A percentile compares a stretch with the other conserved stretches of the same genome.
Conservation (phyloP, 2,888 invertebrate genomes). For the Lepetodrilus schrolli region DNA sequence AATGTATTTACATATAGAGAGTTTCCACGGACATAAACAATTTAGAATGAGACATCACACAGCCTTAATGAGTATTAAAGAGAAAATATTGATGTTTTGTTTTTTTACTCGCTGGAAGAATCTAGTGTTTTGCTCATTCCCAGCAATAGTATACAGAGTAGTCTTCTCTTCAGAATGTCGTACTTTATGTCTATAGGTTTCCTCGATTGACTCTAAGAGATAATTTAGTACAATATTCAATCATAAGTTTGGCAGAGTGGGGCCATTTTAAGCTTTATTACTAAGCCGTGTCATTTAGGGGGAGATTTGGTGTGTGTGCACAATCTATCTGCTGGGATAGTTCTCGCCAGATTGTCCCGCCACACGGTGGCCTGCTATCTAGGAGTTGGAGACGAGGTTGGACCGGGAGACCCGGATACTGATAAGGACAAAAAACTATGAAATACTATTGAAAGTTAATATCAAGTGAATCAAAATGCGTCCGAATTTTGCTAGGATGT, state of each 20-base stretch:
- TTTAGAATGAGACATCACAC: background rate
- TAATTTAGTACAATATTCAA: constrained; percentile 26
- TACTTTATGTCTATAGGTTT: constrained; percentile 18
- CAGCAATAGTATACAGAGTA: background rate
- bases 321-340: constrained; percentile 35
- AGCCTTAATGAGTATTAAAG: constrained; percentile 7
- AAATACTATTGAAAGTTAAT: constrained; percentile 60
- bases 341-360: constrained; percentile 35
- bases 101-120: background rate
- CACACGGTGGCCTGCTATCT: constrained; percentile 11
- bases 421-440: constrained; percentile 47
- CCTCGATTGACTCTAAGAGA: constrained; percentile 16
- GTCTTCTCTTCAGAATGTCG: background rate
- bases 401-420: constrained; percentile 36
- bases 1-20: constrained; percentile 16
- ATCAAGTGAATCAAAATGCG: constrained; percentile 61
- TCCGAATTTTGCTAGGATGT: constrained; percentile 50
- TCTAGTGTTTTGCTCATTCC: background rate
- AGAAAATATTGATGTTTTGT: background rate
- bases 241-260: constrained; percentile 27
- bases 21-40: constrained; percentile 17
- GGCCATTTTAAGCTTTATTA: constrained; percentile 22
- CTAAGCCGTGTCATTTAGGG: constrained; percentile 17
- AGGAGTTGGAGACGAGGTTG: constrained; percentile 20
- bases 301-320: constrained; percentile 31